These are phyloP conservation scores for Lophius americanus DNA, from an alignment of 2,797 vertebrate genomes.

Conservation along the genomic window DNA sequence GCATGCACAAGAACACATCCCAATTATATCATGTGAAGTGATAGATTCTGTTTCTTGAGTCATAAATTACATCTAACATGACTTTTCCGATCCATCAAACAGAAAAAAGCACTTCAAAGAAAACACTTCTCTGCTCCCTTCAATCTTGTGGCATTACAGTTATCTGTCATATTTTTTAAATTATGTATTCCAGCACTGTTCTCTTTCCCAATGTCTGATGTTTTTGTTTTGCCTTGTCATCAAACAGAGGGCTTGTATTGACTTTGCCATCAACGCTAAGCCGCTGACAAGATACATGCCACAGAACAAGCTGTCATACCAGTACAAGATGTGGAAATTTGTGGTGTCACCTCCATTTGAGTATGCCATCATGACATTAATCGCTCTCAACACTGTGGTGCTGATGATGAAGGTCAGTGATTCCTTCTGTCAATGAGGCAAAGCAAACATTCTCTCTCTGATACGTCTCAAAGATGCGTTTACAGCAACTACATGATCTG, in stretches of 20 bases:
- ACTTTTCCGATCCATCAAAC: conserved; percentile 12
- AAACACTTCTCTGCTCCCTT: conserved; percentile 18
- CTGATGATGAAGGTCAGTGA: conserved; percentile 98
- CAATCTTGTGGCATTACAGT: not conserved
- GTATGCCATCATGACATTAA: conserved; percentile 98
- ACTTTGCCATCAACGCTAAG: conserved; percentile 97
- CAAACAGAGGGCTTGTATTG: conserved; percentile 95
- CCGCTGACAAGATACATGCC: conserved; percentile 98
- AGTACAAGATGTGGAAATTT: conserved; percentile 98
- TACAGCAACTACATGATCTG: conserved; percentile 11
- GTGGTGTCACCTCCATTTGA: conserved; percentile 98
- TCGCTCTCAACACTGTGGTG: conserved; percentile 96
- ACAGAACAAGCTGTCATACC: conserved; percentile 93
- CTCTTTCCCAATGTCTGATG: not conserved
- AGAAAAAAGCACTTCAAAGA: conserved; percentile 8
- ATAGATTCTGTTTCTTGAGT: conserved; percentile 8
- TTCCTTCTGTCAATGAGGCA: conserved; percentile 26
- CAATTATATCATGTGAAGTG: conserved; percentile 7
- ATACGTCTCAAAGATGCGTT: conserved; percentile 15
- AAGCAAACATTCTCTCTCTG: conserved; percentile 5
- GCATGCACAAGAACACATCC: not conserved
- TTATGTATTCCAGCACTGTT: conserved; percentile 8
- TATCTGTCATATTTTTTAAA: conserved; percentile 34
- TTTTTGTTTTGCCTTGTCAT: conserved; percentile 23
- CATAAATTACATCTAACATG: not conserved